A percentile compares a stretch with the other conserved stretches of the same genome.
Conservation (phyloP, 2,797 vertebrate genomes). For the Lacerta viridis region DNA sequence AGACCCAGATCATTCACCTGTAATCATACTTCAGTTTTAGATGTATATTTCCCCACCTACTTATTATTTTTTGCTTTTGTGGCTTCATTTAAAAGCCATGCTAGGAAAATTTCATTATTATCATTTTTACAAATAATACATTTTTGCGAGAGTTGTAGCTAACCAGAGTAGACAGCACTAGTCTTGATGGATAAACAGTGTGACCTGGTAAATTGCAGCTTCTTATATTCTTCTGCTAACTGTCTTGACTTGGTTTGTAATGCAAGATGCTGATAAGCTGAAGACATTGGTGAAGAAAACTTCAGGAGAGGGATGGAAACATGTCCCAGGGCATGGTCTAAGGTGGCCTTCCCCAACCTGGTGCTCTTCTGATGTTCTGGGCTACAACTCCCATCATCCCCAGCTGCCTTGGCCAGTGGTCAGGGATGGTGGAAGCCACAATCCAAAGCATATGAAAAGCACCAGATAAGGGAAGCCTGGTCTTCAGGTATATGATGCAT, state of each 20-base stretch:
- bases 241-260: background rate
- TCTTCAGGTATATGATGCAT: no score
- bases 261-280: background rate
- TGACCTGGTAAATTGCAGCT: background rate
- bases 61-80: conserved; percentile 59
- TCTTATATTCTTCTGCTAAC: background rate
- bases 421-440: no score
- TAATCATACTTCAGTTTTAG: conserved; percentile 74
- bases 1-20: conserved; percentile 72
- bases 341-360: no score
- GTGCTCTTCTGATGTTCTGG: no score
- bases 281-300: background rate
- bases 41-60: conserved; percentile 73
- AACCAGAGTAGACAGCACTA: background rate
- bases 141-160: conserved; percentile 11
- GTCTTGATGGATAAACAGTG: background rate
- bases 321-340: background rate
- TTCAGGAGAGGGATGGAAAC: background rate
- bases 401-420: no score
- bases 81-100: conserved; percentile 59
- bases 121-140: conserved; percentile 50
- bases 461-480: no score
- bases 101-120: conserved; percentile 62
- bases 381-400: no score
- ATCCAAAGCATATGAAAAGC: no score